Evolutionary conservation across 2,888 invertebrate species (phyloP).

Genomic region (Dynastes tityus): DNA sequence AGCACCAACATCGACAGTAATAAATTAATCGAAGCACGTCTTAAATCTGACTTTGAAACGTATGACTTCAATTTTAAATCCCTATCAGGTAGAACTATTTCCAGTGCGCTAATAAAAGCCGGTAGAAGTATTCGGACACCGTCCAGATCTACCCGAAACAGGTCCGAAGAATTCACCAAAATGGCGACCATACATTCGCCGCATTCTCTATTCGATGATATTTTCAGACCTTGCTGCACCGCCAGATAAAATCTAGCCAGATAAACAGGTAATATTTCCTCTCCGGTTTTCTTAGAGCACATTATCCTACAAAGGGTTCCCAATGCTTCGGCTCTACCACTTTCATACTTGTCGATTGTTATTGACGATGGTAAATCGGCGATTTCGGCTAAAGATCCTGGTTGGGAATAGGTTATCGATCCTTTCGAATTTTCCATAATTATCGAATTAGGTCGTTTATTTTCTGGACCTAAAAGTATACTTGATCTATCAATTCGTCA

Average conservation of each 20-base stretch:
- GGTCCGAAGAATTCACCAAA: conserved; percentile 87
- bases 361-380: conserved; percentile 80
- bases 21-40: conserved; percentile 93
- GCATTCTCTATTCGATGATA: conserved; percentile 75
- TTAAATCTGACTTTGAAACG: conserved; percentile 83
- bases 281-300: conserved; percentile 95
- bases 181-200: conserved; percentile 90
- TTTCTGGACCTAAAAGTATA: conserved; percentile 64
- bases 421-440: conserved; percentile 76
- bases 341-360: conserved; percentile 85
- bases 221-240: conserved; percentile 85
- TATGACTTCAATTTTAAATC: conserved; percentile 84
- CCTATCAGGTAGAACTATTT: conserved; percentile 91
- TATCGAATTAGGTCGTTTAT: conserved; percentile 79
- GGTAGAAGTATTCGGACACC: conserved; percentile 95
- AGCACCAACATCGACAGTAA: conserved; percentile 92
- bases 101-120: conserved; percentile 90
- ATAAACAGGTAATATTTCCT: conserved; percentile 93
- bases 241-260: conserved; percentile 95
- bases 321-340: conserved; percentile 94
- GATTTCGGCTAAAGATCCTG: conserved; percentile 78
- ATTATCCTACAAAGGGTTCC: conserved; percentile 96
- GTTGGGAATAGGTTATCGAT: conserved; percentile 75
- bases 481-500: background rate
- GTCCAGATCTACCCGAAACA: conserved; percentile 92